Conservation (phyloP, 2,113 vertebrate species). For the Tychaedon coryphoeus region DNA sequence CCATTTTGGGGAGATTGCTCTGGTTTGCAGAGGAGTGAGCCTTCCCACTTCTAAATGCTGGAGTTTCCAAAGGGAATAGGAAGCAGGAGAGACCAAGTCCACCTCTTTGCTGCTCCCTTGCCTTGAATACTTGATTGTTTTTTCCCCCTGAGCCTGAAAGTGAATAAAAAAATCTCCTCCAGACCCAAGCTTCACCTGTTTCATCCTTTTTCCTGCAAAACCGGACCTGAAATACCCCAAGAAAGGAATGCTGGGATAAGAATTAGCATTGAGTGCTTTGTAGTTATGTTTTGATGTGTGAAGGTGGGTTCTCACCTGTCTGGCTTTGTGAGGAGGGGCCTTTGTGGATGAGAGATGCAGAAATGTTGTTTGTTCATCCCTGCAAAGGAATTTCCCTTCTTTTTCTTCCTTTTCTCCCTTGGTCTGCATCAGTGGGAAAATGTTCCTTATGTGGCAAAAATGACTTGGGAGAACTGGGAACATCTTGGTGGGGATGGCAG, state of each 20-base stretch:
- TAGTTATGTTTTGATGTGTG: background rate
- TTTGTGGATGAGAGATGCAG: background rate
- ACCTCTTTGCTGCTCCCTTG: background rate
- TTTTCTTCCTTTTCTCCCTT: background rate
- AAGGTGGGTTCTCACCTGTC: background rate
- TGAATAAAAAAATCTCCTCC: background rate
- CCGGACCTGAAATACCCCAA: background rate
- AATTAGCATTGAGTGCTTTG: background rate
- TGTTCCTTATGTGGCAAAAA: background rate
- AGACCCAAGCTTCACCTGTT: background rate
- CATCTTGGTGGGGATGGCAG: background rate
- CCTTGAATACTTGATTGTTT: background rate
- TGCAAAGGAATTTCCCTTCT: background rate
- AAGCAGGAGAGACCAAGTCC: background rate
- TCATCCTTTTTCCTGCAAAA: background rate
- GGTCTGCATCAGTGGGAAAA: background rate
- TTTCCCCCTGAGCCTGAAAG: background rate
- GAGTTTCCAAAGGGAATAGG: background rate
- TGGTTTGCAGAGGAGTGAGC: background rate
- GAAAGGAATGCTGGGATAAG: background rate
- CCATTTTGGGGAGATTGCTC: background rate
- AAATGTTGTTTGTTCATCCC: background rate
- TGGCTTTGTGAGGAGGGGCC: background rate
- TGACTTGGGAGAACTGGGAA: background rate
- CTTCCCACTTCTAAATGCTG: background rate